Percentiles rank a stretch among this genome's conserved stretches.
phyloP scores from a whole-genome alignment of 2,888 invertebrate genomes.

The Ormyrus thymus region DNA sequence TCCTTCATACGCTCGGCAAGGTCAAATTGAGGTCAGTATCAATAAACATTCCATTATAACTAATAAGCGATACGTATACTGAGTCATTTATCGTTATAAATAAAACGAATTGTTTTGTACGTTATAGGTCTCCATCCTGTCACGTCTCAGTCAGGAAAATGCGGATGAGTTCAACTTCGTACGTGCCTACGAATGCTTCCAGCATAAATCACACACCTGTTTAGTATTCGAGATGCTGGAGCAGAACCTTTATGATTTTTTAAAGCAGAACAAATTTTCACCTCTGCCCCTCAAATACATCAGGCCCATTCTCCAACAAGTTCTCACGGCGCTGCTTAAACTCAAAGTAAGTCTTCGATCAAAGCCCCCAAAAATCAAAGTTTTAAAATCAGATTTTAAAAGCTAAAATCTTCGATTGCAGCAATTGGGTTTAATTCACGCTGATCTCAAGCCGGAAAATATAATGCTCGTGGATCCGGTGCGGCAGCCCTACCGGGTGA shows the following conservation, averaged over 20 bases:
- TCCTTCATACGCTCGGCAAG: conserved; percentile 99
- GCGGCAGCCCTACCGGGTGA: conserved; percentile 98
- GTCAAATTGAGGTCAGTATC: conserved; percentile 95
- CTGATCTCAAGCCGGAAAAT: conserved; percentile 99
- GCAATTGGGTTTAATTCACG: conserved; percentile 99
- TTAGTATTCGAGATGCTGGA: conserved; percentile 99
- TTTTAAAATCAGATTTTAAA: conserved; percentile 9
- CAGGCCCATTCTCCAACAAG: conserved; percentile 99
- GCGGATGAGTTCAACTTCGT: conserved; percentile 99
- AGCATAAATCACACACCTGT: conserved; percentile 99
- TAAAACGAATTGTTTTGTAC: conserved; percentile 37
- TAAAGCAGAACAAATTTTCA: conserved; percentile 99
- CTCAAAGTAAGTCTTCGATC: conserved; percentile 81
- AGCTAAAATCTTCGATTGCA: conserved; percentile 73
- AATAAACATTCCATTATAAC: conserved; percentile 8
- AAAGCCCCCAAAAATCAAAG: background rate
- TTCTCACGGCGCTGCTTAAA: conserved; percentile 90
- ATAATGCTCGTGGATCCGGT: conserved; percentile 99
- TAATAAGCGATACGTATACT: too few species aligned
- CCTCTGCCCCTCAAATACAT: conserved; percentile 98
- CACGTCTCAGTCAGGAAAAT: conserved; percentile 96
- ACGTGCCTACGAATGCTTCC: conserved; percentile 99
- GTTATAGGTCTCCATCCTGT: conserved; percentile 88
- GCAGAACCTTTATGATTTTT: conserved; percentile 99
- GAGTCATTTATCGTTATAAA: background rate